Evolutionary conservation across 2,797 vertebrate genomes (phyloP), one percentile per base, ranked within the genome.

Genomic region (Naso thynnoides): DNA sequence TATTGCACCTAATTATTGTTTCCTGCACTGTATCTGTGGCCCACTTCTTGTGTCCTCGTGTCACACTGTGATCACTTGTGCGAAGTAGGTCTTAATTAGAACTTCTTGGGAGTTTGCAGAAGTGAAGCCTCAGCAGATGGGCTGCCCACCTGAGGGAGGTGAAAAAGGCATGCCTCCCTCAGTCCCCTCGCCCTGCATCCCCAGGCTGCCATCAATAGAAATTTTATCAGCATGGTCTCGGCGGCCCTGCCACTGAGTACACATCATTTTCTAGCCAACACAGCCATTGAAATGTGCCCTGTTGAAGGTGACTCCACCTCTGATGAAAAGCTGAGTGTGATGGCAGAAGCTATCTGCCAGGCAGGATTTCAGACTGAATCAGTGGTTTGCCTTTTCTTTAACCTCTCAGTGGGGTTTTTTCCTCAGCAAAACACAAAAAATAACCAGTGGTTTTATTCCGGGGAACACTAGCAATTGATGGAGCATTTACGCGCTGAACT

Each of bases 71-170:
- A 87, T 89, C 84, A 80, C 89, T 81, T 74, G 83, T 84, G 83
- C 72, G 69, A 89, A 86, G 60, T 85, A 84, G 81, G 83, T 91
- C 83, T 92, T 90, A 91, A 90, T 92, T 92, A 89, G 80, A 90
- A 84, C 59, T 88, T 82, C 49, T 70, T 63, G 75, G 71, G 67
- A 82, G 67, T 83, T 86, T 86, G 82, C 68, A 76, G 77, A 73
- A 87, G 84, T 55, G 78, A 76, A 60, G 75, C 77, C 77, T 83
- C 70, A 64, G 84, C 85, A 91, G 90, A 90, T 82, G 81, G 75
- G 61, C 72, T 38, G 64, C 70, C 61, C 77, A 90, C 83, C 88
- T 82, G 79, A 78, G 86, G 88, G 88, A 85, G 88, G 88, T 82
- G 86, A 86, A 81, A 82, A 78, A 79, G 85, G 44, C 78, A 83